phyloP scores from a whole-genome alignment of 2,888 invertebrate species.

The Phragmatobia fuliginosa region DNA sequence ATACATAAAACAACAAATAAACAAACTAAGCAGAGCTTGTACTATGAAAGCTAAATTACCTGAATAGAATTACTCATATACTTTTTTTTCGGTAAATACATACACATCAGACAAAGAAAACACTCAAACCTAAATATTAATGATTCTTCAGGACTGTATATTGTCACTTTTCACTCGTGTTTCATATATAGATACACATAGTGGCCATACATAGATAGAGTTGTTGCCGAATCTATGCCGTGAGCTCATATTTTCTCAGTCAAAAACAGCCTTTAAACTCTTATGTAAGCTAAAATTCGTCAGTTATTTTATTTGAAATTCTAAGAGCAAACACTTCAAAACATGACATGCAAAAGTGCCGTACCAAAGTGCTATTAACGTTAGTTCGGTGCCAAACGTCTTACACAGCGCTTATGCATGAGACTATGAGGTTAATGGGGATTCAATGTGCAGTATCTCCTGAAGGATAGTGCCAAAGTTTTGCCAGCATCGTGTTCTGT shows the following conservation, averaged over 20 bases:
- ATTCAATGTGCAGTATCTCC: constrained; percentile 32
- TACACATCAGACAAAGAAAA: too few relatives aligned
- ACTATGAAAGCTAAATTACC: too few relatives aligned
- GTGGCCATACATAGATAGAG: too few relatives aligned
- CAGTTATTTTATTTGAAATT: constrained; percentile 13
- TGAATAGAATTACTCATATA: too few relatives aligned
- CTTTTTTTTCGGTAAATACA: too few relatives aligned
- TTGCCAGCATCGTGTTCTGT: constrained; percentile 23
- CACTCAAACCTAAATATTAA: too few relatives aligned
- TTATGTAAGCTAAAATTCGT: not conserved
- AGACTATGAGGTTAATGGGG: constrained; percentile 30
- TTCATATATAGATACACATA: too few relatives aligned
- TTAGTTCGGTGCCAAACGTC: constrained; percentile 30
- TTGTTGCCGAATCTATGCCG: too few relatives aligned
- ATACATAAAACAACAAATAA: not conserved
- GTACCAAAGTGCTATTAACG: constrained; percentile 24
- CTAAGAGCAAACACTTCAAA: constrained; percentile 7
- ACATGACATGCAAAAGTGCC: constrained; percentile 21
- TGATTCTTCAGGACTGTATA: not conserved
- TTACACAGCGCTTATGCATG: constrained; percentile 36
- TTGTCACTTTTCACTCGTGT: too few relatives aligned
- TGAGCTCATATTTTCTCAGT: too few relatives aligned
- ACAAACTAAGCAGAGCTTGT: too few relatives aligned
- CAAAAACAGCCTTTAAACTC: not conserved
- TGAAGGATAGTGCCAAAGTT: constrained; percentile 30